A percentile compares a stretch with the other conserved stretches of the same genome.
Evolutionary conservation across 2,797 vertebrate species (phyloP).

Genomic region (Babyrousa celebensis): DNA sequence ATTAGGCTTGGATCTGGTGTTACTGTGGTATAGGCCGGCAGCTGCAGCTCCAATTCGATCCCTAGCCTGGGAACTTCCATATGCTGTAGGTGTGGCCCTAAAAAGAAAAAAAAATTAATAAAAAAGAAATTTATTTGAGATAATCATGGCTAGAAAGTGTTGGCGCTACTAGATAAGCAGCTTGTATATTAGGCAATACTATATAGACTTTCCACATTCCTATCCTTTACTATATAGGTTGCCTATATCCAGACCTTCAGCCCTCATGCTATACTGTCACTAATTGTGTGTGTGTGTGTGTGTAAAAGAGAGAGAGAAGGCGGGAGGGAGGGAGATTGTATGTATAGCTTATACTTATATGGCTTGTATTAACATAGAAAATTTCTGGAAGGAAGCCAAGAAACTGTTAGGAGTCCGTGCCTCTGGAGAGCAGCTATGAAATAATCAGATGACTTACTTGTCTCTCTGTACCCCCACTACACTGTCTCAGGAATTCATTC

Average conservation of each 20-base stretch:
- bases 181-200: not conserved
- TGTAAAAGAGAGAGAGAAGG: not conserved
- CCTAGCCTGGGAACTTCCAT: no score
- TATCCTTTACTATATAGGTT: fast-evolving
- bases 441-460: constrained; percentile 81
- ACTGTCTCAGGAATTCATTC: constrained; percentile 58
- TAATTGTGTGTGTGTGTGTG: no score
- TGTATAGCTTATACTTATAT: constrained; percentile 64
- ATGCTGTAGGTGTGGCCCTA: no score
- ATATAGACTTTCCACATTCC: no score
- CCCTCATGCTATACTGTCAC: not conserved
- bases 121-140: not conserved
- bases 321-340: not conserved
- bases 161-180: not conserved
- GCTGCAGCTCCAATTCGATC: no score
- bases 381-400: constrained; percentile 80
- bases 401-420: constrained; percentile 53
- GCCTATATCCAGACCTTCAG: not conserved
- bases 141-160: not conserved
- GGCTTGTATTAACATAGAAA: constrained; percentile 70
- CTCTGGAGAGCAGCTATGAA: constrained; percentile 65
- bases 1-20: no score
- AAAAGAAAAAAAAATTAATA: not conserved
- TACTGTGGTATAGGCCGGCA: no score
- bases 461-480: constrained; percentile 57